Conservation (phyloP, 1,140 invertebrate genomes). For the Andrena cerasifolii region DNA sequence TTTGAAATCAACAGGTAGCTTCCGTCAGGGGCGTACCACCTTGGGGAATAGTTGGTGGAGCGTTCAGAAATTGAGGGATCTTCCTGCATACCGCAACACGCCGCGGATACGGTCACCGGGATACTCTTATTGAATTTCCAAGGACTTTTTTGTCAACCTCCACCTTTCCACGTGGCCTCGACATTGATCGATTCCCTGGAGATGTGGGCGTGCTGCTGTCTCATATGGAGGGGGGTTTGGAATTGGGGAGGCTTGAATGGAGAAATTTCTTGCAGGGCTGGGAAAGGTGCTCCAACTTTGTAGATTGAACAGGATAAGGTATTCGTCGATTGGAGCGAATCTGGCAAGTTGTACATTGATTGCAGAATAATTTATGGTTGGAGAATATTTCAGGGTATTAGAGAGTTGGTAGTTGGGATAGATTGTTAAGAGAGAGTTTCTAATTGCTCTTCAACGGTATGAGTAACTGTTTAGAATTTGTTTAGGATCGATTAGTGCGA, state of each 20-base stretch:
- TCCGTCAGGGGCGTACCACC: constrained; percentile 58
- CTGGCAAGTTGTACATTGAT: too few relatives aligned
- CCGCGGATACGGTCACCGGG: neutral
- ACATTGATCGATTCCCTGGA: constrained; percentile 10
- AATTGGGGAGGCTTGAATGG: neutral
- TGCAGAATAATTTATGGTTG: too few relatives aligned
- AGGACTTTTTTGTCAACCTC: neutral
- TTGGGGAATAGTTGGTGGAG: constrained; percentile 49
- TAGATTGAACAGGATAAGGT: too few relatives aligned
- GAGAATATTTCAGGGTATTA: too few relatives aligned
- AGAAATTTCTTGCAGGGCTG: neutral
- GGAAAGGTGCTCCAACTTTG: too few relatives aligned
- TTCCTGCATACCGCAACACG: constrained; percentile 28
- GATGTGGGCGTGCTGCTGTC: neutral
- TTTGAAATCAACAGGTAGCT: constrained; percentile 64
- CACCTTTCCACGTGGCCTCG: neutral
- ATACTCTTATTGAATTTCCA: constrained; percentile 27
- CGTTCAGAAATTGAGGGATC: constrained; percentile 37
- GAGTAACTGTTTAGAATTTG: too few relatives aligned
- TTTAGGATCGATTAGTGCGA: too few relatives aligned
- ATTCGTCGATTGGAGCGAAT: too few relatives aligned
- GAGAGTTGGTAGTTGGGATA: too few relatives aligned
- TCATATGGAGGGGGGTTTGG: neutral
- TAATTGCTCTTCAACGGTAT: too few relatives aligned
- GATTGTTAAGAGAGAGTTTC: too few relatives aligned